phyloP scores from a whole-genome alignment of 2,113 vertebrate species.

The Melanerpes aurifrons region DNA sequence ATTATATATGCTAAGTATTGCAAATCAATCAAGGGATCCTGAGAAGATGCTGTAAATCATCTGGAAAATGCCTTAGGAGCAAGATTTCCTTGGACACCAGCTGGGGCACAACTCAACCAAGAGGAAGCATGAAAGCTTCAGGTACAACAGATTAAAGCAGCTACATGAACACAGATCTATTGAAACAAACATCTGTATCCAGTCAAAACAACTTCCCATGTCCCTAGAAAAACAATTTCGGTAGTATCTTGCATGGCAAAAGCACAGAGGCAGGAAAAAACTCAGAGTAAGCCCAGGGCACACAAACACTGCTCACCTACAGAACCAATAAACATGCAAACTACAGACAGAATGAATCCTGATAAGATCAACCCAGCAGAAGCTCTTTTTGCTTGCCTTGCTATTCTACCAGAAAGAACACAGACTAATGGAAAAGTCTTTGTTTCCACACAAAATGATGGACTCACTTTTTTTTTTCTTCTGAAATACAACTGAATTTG shows the following conservation, averaged over 20 bases:
- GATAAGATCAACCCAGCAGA: conserved; percentile 69
- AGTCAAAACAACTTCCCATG: neutral
- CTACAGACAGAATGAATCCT: conserved; percentile 34
- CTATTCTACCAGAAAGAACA: neutral
- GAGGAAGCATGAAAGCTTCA: neutral
- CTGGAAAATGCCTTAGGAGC: neutral
- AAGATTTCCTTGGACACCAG: neutral
- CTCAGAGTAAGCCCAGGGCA: neutral
- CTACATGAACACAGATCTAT: neutral
- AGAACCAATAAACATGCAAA: conserved; percentile 59
- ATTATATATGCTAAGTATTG: neutral
- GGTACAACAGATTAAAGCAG: neutral
- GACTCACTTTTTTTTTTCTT: neutral
- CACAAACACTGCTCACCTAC: fast-evolving
- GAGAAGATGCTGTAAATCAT: neutral
- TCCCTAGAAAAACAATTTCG: neutral
- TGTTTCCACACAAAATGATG: neutral
- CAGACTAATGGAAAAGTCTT: neutral
- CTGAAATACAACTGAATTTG: neutral
- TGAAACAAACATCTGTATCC: neutral
- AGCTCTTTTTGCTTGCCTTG: conserved; percentile 22
- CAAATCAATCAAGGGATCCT: neutral
- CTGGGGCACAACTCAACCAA: neutral
- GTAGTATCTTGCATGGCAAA: neutral
- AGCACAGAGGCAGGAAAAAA: neutral